These are phyloP conservation scores for Nannospalax galili DNA, from an alignment of 2,113 vertebrate genomes.

Conservation along the genomic window DNA sequence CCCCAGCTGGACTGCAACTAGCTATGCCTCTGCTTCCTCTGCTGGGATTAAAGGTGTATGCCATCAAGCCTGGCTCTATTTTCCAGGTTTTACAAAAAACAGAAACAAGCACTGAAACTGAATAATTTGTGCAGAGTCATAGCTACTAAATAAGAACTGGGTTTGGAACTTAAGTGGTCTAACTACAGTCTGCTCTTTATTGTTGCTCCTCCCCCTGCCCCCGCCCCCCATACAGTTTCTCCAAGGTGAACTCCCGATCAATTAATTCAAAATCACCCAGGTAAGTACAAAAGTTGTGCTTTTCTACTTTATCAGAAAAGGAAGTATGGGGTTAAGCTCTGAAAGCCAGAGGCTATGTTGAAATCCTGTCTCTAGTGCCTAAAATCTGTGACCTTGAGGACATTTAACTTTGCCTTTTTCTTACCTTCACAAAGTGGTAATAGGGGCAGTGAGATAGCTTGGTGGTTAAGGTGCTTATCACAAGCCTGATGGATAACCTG, in stretches of 20 bases:
- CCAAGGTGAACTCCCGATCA: neutral
- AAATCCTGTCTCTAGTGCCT: neutral
- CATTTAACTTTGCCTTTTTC: neutral
- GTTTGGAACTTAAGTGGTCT: neutral
- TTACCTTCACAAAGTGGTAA: neutral
- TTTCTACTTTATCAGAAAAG: conserved; percentile 8
- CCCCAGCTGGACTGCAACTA: too few species aligned
- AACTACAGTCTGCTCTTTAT: neutral
- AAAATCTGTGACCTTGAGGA: neutral
- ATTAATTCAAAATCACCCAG: neutral
- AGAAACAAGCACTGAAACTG: neutral
- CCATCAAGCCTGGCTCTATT: too few species aligned
- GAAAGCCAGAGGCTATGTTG: neutral
- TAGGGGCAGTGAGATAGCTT: neutral
- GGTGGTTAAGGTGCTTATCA: neutral
- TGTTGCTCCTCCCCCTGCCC: too few species aligned
- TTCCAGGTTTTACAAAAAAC: neutral
- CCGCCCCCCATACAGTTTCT: neutral
- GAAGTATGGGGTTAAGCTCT: neutral
- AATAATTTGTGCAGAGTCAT: neutral
- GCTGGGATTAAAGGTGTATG: too few species aligned
- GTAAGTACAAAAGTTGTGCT: neutral
- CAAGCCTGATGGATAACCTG: too few species aligned
- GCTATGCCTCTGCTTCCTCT: too few species aligned
- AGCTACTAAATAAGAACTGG: neutral